Evolutionary conservation across 2,113 vertebrate genomes (phyloP).

Genomic region (Halcyon malimbica): DNA sequence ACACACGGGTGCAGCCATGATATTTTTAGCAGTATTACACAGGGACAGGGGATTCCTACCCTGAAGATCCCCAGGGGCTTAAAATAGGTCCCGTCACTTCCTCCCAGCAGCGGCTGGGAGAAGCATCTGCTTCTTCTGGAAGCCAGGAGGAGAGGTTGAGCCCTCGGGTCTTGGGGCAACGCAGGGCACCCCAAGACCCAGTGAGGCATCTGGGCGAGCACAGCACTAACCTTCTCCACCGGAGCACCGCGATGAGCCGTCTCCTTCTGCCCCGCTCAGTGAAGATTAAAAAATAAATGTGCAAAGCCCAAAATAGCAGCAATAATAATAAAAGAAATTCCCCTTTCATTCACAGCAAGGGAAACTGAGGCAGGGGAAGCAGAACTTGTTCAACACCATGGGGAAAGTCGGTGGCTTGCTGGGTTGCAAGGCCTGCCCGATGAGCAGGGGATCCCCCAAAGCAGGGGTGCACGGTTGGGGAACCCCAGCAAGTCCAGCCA

Average conservation of each 20-base stretch:
- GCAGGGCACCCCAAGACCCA: rapidly evolving
- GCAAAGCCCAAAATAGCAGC: background rate
- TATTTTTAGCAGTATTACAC: constrained; percentile 66
- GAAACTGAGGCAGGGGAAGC: background rate
- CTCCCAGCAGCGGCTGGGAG: constrained; percentile 15
- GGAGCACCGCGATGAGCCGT: background rate
- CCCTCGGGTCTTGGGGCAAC: background rate
- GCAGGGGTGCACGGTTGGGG: background rate
- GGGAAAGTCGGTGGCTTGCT: background rate
- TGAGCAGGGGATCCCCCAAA: background rate
- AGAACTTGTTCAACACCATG: background rate
- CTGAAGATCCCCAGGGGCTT: constrained; percentile 52
- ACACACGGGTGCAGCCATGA: background rate
- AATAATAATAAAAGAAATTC: background rate
- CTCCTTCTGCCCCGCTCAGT: rapidly evolving
- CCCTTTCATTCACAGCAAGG: background rate
- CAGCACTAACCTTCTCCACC: background rate
- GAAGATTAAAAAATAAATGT: background rate
- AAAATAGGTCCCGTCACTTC: constrained; percentile 45
- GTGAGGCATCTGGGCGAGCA: background rate
- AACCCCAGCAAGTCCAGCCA: background rate
- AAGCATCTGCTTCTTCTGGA: background rate
- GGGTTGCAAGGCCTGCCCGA: background rate
- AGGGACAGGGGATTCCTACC: constrained; percentile 66
- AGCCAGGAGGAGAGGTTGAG: background rate